These are phyloP conservation scores for Drosophila macrospina DNA, from an alignment of 2,888 invertebrate genomes.

Conservation along the genomic window DNA sequence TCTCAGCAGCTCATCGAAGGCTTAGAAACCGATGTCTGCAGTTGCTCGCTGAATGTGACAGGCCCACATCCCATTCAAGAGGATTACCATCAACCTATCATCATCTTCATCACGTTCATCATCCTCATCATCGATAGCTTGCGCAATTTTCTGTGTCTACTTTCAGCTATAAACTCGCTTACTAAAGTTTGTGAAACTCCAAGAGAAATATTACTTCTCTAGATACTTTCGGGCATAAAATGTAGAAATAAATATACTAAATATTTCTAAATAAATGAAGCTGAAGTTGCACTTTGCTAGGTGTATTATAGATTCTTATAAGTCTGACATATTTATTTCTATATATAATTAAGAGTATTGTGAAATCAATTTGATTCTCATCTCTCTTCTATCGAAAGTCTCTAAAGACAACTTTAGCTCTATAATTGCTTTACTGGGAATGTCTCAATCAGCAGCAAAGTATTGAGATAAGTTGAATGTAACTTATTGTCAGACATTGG, in stretches of 20 bases:
- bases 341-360: too few species aligned
- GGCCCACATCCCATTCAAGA: constrained; percentile 19
- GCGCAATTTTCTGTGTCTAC: constrained; percentile 6
- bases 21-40: constrained; percentile 19
- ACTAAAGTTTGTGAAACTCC: background rate
- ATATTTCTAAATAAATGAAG: too few species aligned
- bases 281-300: too few species aligned
- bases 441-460: background rate
- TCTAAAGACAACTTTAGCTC: background rate
- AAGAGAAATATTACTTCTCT: too few species aligned
- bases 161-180: constrained; percentile 4
- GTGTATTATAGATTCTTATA: too few species aligned
- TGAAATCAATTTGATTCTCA: too few species aligned
- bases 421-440: constrained; percentile 8
- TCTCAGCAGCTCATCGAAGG: constrained; percentile 28
- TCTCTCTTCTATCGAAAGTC: too few species aligned
- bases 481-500: constrained; percentile 1
- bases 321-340: too few species aligned
- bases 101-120: constrained; percentile 18
- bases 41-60: constrained; percentile 43
- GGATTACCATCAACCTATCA: constrained; percentile 43
- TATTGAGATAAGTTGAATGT: background rate
- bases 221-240: too few species aligned
- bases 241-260: too few species aligned
- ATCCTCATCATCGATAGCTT: constrained; percentile 14